Conservation (phyloP, 2,797 vertebrate genomes). For the Arvicola amphibius region DNA sequence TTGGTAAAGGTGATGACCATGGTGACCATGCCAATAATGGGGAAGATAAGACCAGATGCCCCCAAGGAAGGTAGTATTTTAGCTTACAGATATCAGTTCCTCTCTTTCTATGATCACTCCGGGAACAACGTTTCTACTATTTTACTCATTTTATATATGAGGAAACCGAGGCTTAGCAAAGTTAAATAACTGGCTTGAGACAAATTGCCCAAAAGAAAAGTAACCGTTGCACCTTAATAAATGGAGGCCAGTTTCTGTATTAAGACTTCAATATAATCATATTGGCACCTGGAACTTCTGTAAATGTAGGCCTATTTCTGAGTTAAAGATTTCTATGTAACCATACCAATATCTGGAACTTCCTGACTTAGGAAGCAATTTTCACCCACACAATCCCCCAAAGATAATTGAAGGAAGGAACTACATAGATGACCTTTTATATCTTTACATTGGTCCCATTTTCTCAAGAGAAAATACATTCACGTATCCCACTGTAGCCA, state of each 20-base stretch:
- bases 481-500: not conserved
- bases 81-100: not conserved
- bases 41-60: not conserved
- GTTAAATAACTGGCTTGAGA: not conserved
- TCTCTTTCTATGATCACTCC: not conserved
- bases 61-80: not conserved
- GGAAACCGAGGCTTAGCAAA: not conserved
- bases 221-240: not conserved
- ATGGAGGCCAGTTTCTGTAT: not conserved
- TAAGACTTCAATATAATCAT: not conserved
- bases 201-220: conserved; percentile 5
- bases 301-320: not conserved
- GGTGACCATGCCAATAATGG: no score
- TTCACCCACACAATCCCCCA: not conserved
- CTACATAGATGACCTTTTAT: not conserved
- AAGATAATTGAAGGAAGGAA: conserved; percentile 30
- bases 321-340: not conserved
- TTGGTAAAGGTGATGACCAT: not conserved
- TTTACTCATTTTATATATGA: not conserved
- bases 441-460: not conserved
- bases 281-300: not conserved
- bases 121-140: not conserved
- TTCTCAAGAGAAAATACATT: not conserved
- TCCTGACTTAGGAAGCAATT: not conserved
- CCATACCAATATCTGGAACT: not conserved